phyloP scores from a whole-genome alignment of 2,797 vertebrate genomes.

The Acipenser oxyrinchus region DNA sequence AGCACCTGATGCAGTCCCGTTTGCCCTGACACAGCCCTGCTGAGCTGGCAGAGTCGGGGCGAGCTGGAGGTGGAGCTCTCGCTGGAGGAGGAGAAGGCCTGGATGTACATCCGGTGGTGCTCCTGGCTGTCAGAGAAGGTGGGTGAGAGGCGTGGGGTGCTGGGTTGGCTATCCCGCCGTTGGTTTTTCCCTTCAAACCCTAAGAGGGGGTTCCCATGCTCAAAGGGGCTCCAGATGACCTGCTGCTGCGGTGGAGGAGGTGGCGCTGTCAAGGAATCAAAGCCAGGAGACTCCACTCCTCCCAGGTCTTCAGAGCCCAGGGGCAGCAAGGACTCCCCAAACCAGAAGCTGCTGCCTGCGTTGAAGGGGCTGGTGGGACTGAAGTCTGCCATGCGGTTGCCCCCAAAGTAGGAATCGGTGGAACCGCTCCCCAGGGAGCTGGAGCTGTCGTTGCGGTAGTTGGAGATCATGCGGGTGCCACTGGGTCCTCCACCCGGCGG shows the following conservation, averaged over 20 bases:
- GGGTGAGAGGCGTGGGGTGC: constrained; percentile 80
- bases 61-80: constrained; percentile 82
- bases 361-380: constrained; percentile 81
- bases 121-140: constrained; percentile 77
- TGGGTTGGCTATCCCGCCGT: constrained; percentile 71
- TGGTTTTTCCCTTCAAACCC: constrained; percentile 54
- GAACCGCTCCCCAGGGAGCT: constrained; percentile 89
- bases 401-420: constrained; percentile 81
- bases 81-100: constrained; percentile 84
- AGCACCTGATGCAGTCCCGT: constrained; percentile 78
- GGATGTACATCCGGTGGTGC: constrained; percentile 76
- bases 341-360: constrained; percentile 73
- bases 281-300: constrained; percentile 61
- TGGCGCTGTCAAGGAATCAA: constrained; percentile 57
- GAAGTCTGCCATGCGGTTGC: constrained; percentile 78
- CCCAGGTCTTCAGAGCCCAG: constrained; percentile 70
- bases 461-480: constrained; percentile 70
- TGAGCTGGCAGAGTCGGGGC: constrained; percentile 61
- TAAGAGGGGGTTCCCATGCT: constrained; percentile 60
- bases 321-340: constrained; percentile 72
- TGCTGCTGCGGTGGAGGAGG: constrained; percentile 50
- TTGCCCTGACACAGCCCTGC: constrained; percentile 48
- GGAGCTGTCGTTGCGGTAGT: constrained; percentile 87
- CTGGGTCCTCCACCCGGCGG: constrained; percentile 44
- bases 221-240: constrained; percentile 77